Conservation (phyloP, 1,140 invertebrate genomes). For the Heliothis subflexa region DNA sequence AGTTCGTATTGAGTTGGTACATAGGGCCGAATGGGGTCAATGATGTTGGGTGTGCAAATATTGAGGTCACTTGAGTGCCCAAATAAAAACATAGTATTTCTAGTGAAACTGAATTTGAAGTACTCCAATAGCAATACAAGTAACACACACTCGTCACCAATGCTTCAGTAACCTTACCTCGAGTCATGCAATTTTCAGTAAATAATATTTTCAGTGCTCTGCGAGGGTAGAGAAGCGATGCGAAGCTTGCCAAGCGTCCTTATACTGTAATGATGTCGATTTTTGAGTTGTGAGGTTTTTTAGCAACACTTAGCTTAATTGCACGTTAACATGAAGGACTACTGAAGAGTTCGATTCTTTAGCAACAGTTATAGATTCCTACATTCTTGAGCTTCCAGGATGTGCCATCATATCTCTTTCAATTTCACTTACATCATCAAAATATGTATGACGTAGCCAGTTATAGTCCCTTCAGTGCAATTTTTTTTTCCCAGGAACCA, state of each 20-base stretch:
- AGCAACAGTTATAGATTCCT: too few relatives aligned
- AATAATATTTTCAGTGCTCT: not conserved
- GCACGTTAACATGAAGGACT: too few relatives aligned
- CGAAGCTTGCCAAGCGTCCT: too few relatives aligned
- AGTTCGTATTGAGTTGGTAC: not conserved
- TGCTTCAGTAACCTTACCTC: not conserved
- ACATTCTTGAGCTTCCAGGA: not conserved
- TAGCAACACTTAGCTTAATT: too few relatives aligned
- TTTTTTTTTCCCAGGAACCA: not conserved
- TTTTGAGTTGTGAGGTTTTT: too few relatives aligned
- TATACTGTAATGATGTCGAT: too few relatives aligned
- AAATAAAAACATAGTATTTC: not conserved
- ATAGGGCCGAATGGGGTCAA: not conserved
- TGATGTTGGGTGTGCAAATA: not conserved
- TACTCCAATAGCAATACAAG: too few relatives aligned
- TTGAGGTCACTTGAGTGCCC: not conserved
- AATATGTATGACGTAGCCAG: not conserved
- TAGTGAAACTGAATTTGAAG: too few relatives aligned
- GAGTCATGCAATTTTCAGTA: not conserved
- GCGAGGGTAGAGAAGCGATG: too few relatives aligned
- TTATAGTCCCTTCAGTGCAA: not conserved
- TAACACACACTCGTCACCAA: too few relatives aligned
- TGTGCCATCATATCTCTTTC: not conserved
- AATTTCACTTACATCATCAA: not conserved
- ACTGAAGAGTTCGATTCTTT: too few relatives aligned